Percentiles rank a stretch among this genome's conserved stretches.
Conservation (phyloP, 2,797 vertebrate genomes). For the Schizothorax lantsangensis region DNA sequence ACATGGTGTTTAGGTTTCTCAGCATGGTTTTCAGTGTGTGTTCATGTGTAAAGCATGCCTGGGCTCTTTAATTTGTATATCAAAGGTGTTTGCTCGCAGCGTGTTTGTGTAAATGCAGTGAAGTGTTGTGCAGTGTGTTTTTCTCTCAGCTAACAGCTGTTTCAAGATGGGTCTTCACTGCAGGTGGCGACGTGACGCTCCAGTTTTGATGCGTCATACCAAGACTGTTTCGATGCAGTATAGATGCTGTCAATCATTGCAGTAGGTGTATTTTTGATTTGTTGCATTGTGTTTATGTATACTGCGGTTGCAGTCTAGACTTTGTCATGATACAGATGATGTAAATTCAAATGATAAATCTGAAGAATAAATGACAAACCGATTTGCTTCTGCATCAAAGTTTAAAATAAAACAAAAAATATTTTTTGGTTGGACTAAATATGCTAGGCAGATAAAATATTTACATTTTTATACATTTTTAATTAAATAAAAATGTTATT, state of each 20-base stretch:
- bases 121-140: slow-evolving; percentile 23
- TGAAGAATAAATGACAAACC: background rate
- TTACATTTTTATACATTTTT: background rate
- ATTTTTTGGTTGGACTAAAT: background rate
- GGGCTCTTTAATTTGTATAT: slow-evolving; percentile 35
- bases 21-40: slow-evolving; percentile 15
- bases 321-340: background rate
- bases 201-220: background rate
- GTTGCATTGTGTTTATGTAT: background rate
- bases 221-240: background rate
- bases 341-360: background rate
- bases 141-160: slow-evolving; percentile 29
- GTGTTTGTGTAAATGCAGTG: slow-evolving; percentile 30
- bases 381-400: background rate
- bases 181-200: background rate
- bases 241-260: background rate
- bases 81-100: slow-evolving; percentile 13
- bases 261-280: background rate
- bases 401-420: background rate
- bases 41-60: slow-evolving; percentile 38
- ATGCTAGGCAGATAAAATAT: background rate
- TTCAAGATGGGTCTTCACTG: background rate
- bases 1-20: slow-evolving; percentile 22
- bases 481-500: no score
- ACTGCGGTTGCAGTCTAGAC: background rate